A percentile compares a stretch with the other conserved stretches of the same genome.
Evolutionary conservation across 2,888 invertebrate species (phyloP).

Genomic region (Zaprionus lineosus): DNA sequence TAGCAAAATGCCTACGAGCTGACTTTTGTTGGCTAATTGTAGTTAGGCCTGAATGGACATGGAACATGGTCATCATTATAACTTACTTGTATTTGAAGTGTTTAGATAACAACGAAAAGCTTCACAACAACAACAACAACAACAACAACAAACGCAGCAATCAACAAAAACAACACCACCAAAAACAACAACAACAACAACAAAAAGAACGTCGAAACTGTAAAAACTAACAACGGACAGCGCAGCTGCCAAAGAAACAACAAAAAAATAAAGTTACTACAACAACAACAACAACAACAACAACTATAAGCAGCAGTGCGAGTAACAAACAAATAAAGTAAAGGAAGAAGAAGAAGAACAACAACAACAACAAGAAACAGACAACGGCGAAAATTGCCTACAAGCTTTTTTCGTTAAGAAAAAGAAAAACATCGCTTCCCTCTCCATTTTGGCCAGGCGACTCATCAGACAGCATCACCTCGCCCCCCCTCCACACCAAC

Average conservation of each 20-base stretch:
- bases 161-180: not conserved
- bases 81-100: constrained; percentile 47
- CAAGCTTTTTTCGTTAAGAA: constrained; percentile 42
- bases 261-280: too few relatives aligned
- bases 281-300: not conserved
- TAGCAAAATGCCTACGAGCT: constrained; percentile 66
- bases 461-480: not conserved
- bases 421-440: not conserved
- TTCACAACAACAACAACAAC: not conserved
- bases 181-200: not conserved
- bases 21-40: constrained; percentile 39
- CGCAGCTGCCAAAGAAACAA: not conserved
- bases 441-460: not conserved
- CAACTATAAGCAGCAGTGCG: constrained; percentile 8
- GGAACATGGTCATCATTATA: constrained; percentile 57
- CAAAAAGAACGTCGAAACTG: constrained; percentile 40
- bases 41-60: constrained; percentile 51
- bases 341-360: constrained; percentile 38
- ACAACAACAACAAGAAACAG: constrained; percentile 16
- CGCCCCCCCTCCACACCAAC: not conserved
- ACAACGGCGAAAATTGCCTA: constrained; percentile 40
- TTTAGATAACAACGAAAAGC: constrained; percentile 45
- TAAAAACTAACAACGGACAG: constrained; percentile 52
- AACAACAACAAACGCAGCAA: constrained; percentile 1
- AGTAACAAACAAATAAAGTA: too few relatives aligned